phyloP scores from a whole-genome alignment of 2,888 invertebrate genomes.

The Halictus quadricinctus region DNA sequence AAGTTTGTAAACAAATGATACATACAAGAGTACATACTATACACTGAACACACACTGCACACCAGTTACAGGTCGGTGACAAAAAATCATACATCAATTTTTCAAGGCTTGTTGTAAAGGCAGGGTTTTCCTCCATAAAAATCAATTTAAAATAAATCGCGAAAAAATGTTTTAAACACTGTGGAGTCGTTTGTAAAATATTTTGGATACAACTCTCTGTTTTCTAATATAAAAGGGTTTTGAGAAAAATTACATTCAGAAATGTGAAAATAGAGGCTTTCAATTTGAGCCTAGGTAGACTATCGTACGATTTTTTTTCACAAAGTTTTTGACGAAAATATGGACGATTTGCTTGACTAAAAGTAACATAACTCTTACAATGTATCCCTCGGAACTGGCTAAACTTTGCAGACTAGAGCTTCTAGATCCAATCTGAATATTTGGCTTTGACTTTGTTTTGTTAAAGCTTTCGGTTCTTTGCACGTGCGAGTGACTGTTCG shows the following conservation, averaged over 20 bases:
- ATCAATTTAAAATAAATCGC: neutral
- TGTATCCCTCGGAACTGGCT: slow-evolving; percentile 90
- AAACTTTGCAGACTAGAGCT: slow-evolving; percentile 81
- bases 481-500: slow-evolving; percentile 67
- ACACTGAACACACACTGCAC: neutral
- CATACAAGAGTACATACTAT: neutral
- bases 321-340: neutral
- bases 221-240: neutral
- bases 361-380: slow-evolving; percentile 85
- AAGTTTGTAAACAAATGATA: neutral
- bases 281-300: neutral
- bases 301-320: neutral
- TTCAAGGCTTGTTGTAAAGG: neutral
- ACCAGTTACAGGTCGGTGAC: neutral
- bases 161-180: neutral
- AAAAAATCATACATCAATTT: slow-evolving; percentile 5
- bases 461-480: slow-evolving; percentile 78
- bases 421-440: slow-evolving; percentile 75
- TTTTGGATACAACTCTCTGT: neutral
- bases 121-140: no score
- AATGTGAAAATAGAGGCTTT: neutral
- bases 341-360: neutral
- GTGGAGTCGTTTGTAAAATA: no score
- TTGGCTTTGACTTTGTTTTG: slow-evolving; percentile 69
- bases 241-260: neutral